phyloP scores from a whole-genome alignment of 2,797 vertebrate genomes.

The Argentina silus region DNA sequence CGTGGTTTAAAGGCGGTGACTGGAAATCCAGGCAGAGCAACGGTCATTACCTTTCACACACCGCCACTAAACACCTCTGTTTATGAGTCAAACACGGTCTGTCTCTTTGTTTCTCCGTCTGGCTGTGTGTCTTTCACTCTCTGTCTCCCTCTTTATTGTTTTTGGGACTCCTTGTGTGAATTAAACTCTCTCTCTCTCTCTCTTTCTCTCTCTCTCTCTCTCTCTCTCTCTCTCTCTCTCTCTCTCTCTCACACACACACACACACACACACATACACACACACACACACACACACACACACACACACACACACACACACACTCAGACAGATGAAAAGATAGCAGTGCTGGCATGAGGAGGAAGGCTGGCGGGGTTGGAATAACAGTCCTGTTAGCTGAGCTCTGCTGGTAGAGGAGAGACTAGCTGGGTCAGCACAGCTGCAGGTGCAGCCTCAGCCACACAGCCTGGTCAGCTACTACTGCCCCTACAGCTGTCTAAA shows the following conservation, averaged over 20 bases:
- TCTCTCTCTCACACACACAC: not conserved
- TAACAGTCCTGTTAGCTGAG: slow-evolving; percentile 70
- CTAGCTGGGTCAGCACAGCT: slow-evolving; percentile 73
- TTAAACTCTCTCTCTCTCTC: not conserved
- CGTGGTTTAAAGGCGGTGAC: not conserved
- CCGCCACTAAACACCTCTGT: not conserved
- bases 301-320: slow-evolving; percentile 5
- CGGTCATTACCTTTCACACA: slow-evolving; percentile 14
- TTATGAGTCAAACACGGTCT: not conserved
- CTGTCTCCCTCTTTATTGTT: not conserved
- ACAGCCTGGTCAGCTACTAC: slow-evolving; percentile 51
- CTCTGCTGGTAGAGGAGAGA: slow-evolving; percentile 29
- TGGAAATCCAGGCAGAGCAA: not conserved
- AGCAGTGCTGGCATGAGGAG: slow-evolving; percentile 37
- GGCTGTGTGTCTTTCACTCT: not conserved
- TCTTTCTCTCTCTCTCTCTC: too few species aligned
- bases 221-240: not conserved
- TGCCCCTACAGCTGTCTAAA: slow-evolving; percentile 76
- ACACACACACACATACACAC: slow-evolving; percentile 10
- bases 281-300: not conserved
- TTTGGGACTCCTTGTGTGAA: slow-evolving; percentile 9
- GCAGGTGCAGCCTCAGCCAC: slow-evolving; percentile 72
- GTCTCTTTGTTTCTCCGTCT: slow-evolving; percentile 16
- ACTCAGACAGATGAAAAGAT: slow-evolving; percentile 42
- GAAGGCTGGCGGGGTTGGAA: slow-evolving; percentile 56